Evolutionary conservation across 2,113 vertebrate genomes (phyloP), one percentile per base, ranked within the genome.

Genomic region (Poeciliopsis prolifica): DNA sequence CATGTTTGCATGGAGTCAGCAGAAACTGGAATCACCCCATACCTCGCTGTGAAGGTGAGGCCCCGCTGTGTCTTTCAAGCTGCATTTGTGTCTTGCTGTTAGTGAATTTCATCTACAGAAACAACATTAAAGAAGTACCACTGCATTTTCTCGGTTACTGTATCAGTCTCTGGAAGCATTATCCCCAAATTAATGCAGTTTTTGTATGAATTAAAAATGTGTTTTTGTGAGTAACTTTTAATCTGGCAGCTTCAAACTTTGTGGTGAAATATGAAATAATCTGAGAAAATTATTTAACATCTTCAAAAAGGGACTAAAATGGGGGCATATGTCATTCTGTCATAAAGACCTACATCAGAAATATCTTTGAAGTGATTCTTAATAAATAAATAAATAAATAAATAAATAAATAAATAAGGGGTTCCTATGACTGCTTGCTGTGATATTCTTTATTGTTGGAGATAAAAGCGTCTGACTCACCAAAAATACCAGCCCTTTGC

Each of bases 1-100:
- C 98, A 44, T 99, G 98, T 82, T 96, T 98, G 73, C 98, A 99
- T 40, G 98, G 98, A 81, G 87, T 97, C 81, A 99, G 97, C 88
- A 95, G 98, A 74, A 98, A 98, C 28, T 99, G 98, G 98, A 98
- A 99, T 91, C 95, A 98, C 87, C 97, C 97, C 15, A 91, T 99
- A 29, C 97, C 98, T 33, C 96, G 96, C 86, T 99, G 98, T 88
- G 97, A 99, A 95, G 98, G 98, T 99, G 95, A 80, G 85, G 65
- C 1, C 13, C 40, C 30, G 24, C 0, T 44, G 29, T 70, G 28
- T 42, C 31, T 62, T 44, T 22, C 13, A 11, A 80, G 30, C 60
- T 37, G 17, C 72, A 4, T 30, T n/a, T 9, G 7, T 60, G 26
- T 63, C 14, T 71, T 65, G 1, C 8, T 29, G 14, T 24, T 15